Evolutionary conservation across 2,888 invertebrate species (phyloP).

Genomic region (Rhingia rostrata): DNA sequence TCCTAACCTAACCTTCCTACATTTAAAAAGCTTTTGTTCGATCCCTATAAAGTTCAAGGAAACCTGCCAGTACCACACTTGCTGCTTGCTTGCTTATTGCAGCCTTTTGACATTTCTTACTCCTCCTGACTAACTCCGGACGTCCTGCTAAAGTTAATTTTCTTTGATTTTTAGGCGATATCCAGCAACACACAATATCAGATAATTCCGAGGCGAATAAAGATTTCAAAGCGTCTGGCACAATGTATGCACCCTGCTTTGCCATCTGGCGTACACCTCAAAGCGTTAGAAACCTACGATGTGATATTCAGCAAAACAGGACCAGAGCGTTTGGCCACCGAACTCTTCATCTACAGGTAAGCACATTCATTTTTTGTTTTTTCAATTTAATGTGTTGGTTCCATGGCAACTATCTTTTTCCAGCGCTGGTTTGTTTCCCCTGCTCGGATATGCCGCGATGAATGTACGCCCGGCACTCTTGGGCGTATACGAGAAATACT

Average conservation of each 20-base stretch:
- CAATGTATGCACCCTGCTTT: slow-evolving; percentile 97
- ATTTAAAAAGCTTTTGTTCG: too few species aligned
- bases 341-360: slow-evolving; percentile 92
- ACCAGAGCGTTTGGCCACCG: slow-evolving; percentile 90
- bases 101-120: too few species aligned
- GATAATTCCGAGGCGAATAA: slow-evolving; percentile 92
- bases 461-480: slow-evolving; percentile 92
- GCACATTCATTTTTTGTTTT: slow-evolving; percentile 76
- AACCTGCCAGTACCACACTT: too few species aligned
- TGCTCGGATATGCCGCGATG: slow-evolving; percentile 94
- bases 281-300: slow-evolving; percentile 95
- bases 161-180: slow-evolving; percentile 86
- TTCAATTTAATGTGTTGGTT: not conserved
- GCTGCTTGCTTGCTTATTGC: too few species aligned
- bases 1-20: too few species aligned
- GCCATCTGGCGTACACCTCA: slow-evolving; percentile 95
- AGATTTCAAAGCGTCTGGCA: slow-evolving; percentile 94
- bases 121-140: too few species aligned
- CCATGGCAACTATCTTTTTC: not conserved
- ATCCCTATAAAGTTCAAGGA: too few species aligned
- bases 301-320: slow-evolving; percentile 95
- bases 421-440: slow-evolving; percentile 91
- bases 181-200: slow-evolving; percentile 91
- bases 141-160: too few species aligned
- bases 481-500: slow-evolving; percentile 93